Conservation (phyloP, 1,140 invertebrate species). For the Himalopsyche phryganea region DNA sequence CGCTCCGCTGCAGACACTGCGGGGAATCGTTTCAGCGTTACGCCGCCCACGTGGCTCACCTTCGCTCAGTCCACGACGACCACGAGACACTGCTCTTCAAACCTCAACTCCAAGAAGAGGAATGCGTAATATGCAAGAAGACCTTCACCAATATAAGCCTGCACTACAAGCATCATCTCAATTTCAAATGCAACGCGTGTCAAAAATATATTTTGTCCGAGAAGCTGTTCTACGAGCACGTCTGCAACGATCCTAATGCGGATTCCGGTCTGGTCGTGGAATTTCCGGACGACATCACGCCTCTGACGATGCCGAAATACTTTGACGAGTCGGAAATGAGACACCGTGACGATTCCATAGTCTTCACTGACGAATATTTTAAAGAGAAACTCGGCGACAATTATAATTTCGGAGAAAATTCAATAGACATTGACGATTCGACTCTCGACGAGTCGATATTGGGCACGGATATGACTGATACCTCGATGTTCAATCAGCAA, state of each 20-base stretch:
- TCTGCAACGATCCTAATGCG: conserved; percentile 40
- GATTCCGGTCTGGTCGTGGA: conserved; percentile 45
- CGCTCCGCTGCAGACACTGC: conserved; percentile 47
- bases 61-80: conserved; percentile 43
- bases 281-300: conserved; percentile 39
- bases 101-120: conserved; percentile 41
- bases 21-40: conserved; percentile 46
- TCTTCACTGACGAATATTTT: background rate
- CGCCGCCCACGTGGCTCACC: conserved; percentile 46
- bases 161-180: conserved; percentile 47
- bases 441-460: conserved; percentile 12
- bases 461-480: conserved; percentile 3
- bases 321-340: conserved; percentile 8
- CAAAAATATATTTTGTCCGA: conserved; percentile 46
- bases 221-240: conserved; percentile 41
- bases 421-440: conserved; percentile 10
- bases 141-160: conserved; percentile 48
- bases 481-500: conserved; percentile 6
- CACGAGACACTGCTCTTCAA: conserved; percentile 46
- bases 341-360: background rate
- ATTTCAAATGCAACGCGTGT: conserved; percentile 43
- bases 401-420: conserved; percentile 8
- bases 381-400: conserved; percentile 27
- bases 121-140: conserved; percentile 45
- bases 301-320: conserved; percentile 2